A percentile compares a stretch with the other conserved stretches of the same genome.
Conservation (phyloP, 1,140 invertebrate species). For the Drosophila tani region DNA sequence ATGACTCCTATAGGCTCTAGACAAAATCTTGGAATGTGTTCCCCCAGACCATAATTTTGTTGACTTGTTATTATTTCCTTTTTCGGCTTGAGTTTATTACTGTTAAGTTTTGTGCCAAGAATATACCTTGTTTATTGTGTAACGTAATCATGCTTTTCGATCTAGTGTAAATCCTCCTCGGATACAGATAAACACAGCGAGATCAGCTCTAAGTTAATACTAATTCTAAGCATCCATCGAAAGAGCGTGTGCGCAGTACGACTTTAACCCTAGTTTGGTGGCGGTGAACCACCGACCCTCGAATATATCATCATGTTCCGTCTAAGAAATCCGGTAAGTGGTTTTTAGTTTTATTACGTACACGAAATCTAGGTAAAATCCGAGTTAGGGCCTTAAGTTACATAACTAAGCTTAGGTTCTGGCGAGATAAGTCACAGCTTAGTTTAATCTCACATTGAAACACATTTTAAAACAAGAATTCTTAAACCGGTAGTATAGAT, state of each 20-base stretch:
- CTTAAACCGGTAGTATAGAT: background rate
- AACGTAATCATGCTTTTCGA: slow-evolving; percentile 58
- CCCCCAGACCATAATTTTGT: slow-evolving; percentile 22
- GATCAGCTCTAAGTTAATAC: slow-evolving; percentile 58
- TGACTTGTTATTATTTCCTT: slow-evolving; percentile 23
- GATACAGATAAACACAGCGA: slow-evolving; percentile 29
- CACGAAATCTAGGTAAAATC: slow-evolving; percentile 52
- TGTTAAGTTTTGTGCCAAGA: slow-evolving; percentile 70
- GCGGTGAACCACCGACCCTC: background rate
- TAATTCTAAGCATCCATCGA: slow-evolving; percentile 34
- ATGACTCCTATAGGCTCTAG: too few relatives aligned
- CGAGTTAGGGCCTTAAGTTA: slow-evolving; percentile 43
- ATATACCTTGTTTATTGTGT: slow-evolving; percentile 67
- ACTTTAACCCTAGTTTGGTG: slow-evolving; percentile 46
- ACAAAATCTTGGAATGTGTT: too few relatives aligned
- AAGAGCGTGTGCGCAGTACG: slow-evolving; percentile 28
- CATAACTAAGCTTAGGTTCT: slow-evolving; percentile 20
- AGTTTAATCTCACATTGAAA: background rate
- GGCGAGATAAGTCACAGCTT: background rate
- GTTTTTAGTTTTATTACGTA: slow-evolving; percentile 28
- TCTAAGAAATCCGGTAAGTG: slow-evolving; percentile 26
- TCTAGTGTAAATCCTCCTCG: slow-evolving; percentile 45
- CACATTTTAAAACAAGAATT: background rate
- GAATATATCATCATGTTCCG: background rate
- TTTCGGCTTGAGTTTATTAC: slow-evolving; percentile 65